Evolutionary conservation across 2,797 vertebrate genomes (phyloP).

Genomic region (Chelon auratus): DNA sequence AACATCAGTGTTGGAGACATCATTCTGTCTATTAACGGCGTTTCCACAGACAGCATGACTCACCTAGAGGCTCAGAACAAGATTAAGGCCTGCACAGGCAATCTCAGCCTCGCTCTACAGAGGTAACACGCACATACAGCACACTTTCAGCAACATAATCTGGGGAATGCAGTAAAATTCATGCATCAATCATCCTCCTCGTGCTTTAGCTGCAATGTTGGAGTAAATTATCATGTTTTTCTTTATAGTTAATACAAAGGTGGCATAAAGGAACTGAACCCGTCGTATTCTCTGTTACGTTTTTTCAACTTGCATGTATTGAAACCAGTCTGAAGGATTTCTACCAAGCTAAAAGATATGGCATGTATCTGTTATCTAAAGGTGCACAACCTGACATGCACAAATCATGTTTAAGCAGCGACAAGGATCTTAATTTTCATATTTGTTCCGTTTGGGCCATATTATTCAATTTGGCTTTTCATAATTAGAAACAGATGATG

Average conservation of each 20-base stretch:
- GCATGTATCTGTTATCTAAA: neutral
- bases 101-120: conserved; percentile 92
- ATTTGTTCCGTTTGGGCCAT: conserved; percentile 22
- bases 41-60: conserved; percentile 93
- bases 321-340: conserved; percentile 11
- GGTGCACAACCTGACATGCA: neutral
- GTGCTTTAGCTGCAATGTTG: neutral
- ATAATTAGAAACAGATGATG: conserved; percentile 42
- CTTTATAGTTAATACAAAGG: neutral
- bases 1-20: conserved; percentile 92
- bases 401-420: neutral
- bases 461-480: conserved; percentile 24
- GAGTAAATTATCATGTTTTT: conserved; percentile 8
- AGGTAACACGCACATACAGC: conserved; percentile 84
- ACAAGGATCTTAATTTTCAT: neutral
- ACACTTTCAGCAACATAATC: conserved; percentile 7
- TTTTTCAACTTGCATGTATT: conserved; percentile 25
- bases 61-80: conserved; percentile 99
- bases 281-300: neutral
- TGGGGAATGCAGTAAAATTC: conserved; percentile 10
- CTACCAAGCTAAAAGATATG: neutral
- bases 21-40: conserved; percentile 93
- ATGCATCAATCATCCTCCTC: neutral
- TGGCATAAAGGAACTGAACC: neutral
- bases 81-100: conserved; percentile 94